A percentile compares a stretch with the other conserved stretches of the same genome.
Conservation (phyloP, 2,888 invertebrate species). For the Drosophila koepferae region DNA sequence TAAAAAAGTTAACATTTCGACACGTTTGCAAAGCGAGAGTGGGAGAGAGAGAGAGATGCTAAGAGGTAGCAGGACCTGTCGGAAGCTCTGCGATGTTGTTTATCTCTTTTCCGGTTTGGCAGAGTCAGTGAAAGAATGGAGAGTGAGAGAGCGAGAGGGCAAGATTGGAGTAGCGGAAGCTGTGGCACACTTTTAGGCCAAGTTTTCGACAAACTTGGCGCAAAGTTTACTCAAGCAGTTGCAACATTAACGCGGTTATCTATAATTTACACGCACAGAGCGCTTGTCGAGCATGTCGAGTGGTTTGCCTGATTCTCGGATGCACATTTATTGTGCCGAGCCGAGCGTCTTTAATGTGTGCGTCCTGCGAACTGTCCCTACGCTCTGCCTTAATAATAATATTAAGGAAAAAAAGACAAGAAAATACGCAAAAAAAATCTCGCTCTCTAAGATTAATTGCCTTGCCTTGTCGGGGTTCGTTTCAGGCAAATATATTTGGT, state of each 20-base stretch:
- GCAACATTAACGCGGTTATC: conserved; percentile 80
- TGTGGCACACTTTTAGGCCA: conserved; percentile 63
- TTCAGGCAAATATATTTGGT: conserved; percentile 73
- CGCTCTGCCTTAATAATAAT: conserved; percentile 4
- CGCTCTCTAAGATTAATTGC: conserved; percentile 71
- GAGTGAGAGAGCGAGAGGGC: conserved; percentile 9
- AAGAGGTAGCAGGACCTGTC: conserved; percentile 40
- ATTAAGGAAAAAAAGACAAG: conserved; percentile 13
- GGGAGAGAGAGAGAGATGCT: conserved; percentile 1
- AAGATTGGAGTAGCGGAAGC: not conserved
- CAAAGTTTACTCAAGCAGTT: conserved; percentile 49
- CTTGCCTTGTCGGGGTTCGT: conserved; percentile 39
- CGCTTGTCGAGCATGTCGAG: not conserved
- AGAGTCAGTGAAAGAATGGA: not conserved
- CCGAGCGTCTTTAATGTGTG: conserved; percentile 46
- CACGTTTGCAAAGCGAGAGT: conserved; percentile 21
- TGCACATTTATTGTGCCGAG: conserved; percentile 63
- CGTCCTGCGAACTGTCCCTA: conserved; percentile 10
- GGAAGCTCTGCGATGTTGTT: conserved; percentile 59
- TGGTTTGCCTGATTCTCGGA: conserved; percentile 51
- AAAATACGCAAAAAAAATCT: conserved; percentile 21
- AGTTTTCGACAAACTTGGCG: conserved; percentile 52
- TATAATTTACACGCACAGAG: conserved; percentile 74
- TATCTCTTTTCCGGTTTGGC: conserved; percentile 58
- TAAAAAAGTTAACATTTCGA: conserved; percentile 38